Conservation (phyloP, 2,888 invertebrate species). For the Caenorhabditis panamensis region DNA sequence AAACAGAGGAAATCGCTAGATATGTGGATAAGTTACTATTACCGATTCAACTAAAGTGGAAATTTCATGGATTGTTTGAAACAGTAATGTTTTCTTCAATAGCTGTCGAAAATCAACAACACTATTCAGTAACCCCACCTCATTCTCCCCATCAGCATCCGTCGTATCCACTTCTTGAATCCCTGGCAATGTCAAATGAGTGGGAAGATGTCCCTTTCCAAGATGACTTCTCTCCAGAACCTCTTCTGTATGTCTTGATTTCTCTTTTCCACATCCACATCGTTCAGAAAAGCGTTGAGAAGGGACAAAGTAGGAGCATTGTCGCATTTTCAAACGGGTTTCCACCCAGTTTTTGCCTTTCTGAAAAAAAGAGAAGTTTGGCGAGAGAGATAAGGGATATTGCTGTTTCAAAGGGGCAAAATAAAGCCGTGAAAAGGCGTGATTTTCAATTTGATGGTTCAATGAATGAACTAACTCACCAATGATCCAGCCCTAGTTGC, state of each 20-base stretch:
- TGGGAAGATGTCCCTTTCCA: constrained; percentile 18
- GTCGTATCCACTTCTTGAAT: constrained; percentile 53
- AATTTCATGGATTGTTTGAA: too few relatives aligned
- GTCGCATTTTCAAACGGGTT: constrained; percentile 93
- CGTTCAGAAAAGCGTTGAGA: constrained; percentile 70
- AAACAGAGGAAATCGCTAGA: too few relatives aligned
- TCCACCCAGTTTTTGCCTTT: constrained; percentile 88
- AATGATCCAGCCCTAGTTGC: constrained; percentile 51
- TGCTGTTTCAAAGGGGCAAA: too few relatives aligned
- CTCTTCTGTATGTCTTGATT: constrained; percentile 62
- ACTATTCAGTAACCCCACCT: constrained; percentile 8
- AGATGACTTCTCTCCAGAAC: constrained; percentile 39
- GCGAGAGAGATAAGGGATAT: too few relatives aligned
- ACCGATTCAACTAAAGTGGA: too few relatives aligned
- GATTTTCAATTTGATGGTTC: neutral
- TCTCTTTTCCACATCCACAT: constrained; percentile 68
- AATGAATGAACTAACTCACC: constrained; percentile 6
- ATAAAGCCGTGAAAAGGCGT: too few relatives aligned
- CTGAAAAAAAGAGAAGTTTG: constrained; percentile 23
- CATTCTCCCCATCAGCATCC: constrained; percentile 49
- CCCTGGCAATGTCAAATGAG: constrained; percentile 54
- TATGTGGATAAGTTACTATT: too few relatives aligned
- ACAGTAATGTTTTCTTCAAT: too few relatives aligned
- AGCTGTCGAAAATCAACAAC: too few relatives aligned
- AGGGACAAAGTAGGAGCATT: constrained; percentile 90